Evolutionary conservation across 1,140 invertebrate species (phyloP), one percentile per base, ranked within the genome.

Genomic region (Eumaeus atala): DNA sequence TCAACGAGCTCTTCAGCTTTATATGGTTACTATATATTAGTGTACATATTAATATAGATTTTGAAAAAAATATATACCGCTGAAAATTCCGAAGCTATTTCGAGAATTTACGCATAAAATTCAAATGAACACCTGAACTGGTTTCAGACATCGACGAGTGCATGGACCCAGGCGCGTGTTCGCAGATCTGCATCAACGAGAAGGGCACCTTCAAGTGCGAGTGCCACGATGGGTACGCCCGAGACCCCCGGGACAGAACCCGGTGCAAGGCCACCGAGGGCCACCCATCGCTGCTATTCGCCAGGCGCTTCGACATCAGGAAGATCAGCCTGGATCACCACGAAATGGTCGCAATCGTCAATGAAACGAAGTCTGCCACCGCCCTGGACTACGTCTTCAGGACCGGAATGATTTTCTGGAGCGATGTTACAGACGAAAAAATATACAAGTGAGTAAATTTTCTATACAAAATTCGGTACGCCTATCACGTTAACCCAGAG

Each of bases 121-220:
- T n/a, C n/a, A n/a, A n/a, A n/a, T n/a, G n/a, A n/a, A n/a, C n/a
- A n/a, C n/a, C n/a, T n/a, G n/a, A n/a, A n/a, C n/a, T n/a, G n/a
- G n/a, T n/a, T 90, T 36, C 76, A 96, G 97, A 99, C 84, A 91
- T 99, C 38, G 91, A 99, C 83, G 98, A 99, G 85, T 99, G 98
- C 73, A 86, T 93, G 47, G 91, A 94, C 48, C 92, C 93, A 0
- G 97, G 96, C 0, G 91, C 91, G 1, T 99, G 98, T 77, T 98
- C 97, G 0, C 97, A 99, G 79, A 90, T 92, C 48, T 99, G 97
- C 79, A 90, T 92, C 48, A 99, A 99, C 81, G 93, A 94, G 64
- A 94, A 95, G 57, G 97, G 97, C 0, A 91, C 91, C 3, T 98
- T 94, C 87, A 97, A 98, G 81, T 99, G 98, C 79, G 93, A 94